A percentile compares a stretch with the other conserved stretches of the same genome.
Conservation (phyloP, 2,888 invertebrate species). For the Parnassius orleans region DNA sequence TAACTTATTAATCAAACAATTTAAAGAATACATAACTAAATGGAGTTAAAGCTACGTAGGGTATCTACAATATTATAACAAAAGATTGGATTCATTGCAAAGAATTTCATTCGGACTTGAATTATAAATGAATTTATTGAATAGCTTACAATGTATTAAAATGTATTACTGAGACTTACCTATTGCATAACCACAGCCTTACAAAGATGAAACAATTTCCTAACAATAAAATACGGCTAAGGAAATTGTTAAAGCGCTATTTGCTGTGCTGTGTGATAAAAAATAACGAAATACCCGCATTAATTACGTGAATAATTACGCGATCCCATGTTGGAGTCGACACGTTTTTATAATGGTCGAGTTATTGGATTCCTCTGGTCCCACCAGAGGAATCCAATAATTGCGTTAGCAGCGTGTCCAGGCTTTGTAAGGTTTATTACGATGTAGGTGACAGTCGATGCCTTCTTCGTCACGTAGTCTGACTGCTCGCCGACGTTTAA, state of each 20-base stretch:
- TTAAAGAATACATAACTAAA: too few species aligned
- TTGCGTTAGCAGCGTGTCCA: conserved; percentile 33
- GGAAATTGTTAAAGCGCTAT: conserved; percentile 62
- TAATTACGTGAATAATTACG: conserved; percentile 59
- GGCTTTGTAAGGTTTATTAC: conserved; percentile 19
- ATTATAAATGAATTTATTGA: neutral
- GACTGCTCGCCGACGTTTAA: neutral
- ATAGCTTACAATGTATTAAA: neutral
- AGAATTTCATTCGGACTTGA: neutral
- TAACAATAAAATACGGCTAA: conserved; percentile 45
- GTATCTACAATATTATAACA: neutral
- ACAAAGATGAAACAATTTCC: conserved; percentile 44
- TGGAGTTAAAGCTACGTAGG: too few species aligned
- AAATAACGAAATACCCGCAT: conserved; percentile 42
- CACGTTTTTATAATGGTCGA: conserved; percentile 46
- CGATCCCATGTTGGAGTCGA: conserved; percentile 42
- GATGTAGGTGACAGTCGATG: conserved; percentile 32
- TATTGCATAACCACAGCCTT: conserved; percentile 28
- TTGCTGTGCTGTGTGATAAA: conserved; percentile 37
- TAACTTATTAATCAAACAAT: too few species aligned
- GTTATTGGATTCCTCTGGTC: too few species aligned
- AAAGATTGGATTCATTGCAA: neutral
- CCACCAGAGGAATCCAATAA: conserved; percentile 34
- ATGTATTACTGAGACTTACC: conserved; percentile 4
- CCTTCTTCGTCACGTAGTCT: conserved; percentile 25